Evolutionary conservation across 2,113 vertebrate species (phyloP), one percentile per base, ranked within the genome.

Genomic region (Siphamia tubifer): DNA sequence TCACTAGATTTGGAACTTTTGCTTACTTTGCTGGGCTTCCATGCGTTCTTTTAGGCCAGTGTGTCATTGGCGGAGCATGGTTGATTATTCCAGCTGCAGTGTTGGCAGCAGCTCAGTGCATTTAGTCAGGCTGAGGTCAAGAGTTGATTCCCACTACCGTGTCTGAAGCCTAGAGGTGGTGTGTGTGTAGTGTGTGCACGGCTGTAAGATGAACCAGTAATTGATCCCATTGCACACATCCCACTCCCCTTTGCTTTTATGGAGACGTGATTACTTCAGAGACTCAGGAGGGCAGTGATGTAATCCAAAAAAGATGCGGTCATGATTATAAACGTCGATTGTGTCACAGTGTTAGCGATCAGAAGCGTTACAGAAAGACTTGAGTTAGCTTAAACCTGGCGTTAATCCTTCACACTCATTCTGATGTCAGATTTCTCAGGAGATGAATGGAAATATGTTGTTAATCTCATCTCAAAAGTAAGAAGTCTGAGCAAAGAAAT

Each of bases 71-170:
- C 34, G 44, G 54, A 4, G 47, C 38, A 13, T 21, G 49, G 34
- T 48, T 47, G 69, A 61, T 80, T 82, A 66, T 75, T 74, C 17
- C 74, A 83, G 68, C 66, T 68, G 64, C 55, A 62, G 54, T 17
- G 16, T 54, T 74, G 68, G 69, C 60, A 69, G 74, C 28, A 5
- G 34, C 70, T 65, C 24, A 19, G 43, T 36, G 16, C 56, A 20
- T 65, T 76, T 25, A 72, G 36, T 77, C 52, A 66, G 23, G 49
- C 36, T 58, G 74, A 73, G 80, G 79, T 83, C 74, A 79, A 21
- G 12, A 42, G 32, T 1, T 21, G 64, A 77, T 75, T 63, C 73
- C 40, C 32, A 69, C 27, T 11, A 28, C 23, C 13, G 19, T 36
- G 40, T 38, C n/a, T 38, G 25, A 56, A 47, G 38, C 31, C 42